Evolutionary conservation across 2,888 invertebrate genomes (phyloP), one percentile per base, ranked within the genome.

Genomic region (Cataglyphis altisquamis): DNA sequence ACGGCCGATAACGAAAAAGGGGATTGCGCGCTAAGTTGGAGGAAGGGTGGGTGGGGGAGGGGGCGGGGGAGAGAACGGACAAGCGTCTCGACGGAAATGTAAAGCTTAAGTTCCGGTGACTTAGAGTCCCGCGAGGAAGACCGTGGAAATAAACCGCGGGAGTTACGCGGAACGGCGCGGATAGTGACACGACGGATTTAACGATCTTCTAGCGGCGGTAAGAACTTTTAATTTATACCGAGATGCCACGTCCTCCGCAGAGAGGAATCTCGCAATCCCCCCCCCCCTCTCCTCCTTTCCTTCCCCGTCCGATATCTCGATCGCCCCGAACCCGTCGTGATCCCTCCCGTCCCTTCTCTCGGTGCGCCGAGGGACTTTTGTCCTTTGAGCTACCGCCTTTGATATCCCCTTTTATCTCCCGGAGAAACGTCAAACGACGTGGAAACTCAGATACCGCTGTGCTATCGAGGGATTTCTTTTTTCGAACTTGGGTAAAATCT

Each of bases 141-240:
- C 64, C 80, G 78, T 82, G 82, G 84, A 83, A 85, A 88, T 90
- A 90, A 91, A 90, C 86, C 86, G 78, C 66, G 74, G 82, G 84
- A 89, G 88, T 91, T 90, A 86, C 84, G 88, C 89, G 78, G n/a
- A 52, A 52, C 52, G n/a, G 52, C 52, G 78, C 81, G 89, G 85
- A 87, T 84, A 86, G 88, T 84, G 89, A 89, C 90, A 88, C 91
- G 91, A 92, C 90, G 92, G 90, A 93, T 93, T 93, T 92, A 93
- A 93, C 92, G 93, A 91, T 90, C 91, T 82, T 75, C 82, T 36
- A 36, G 75, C 86, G 83, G 86, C 85, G 85, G 60, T 82, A 81
- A 87, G 85, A 90, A 91, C 83, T 92, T 92, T 92, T 91, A 92
- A 92, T 92, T 92, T 92, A 92, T 92, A 88, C 87, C 84, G 75